phyloP scores from a whole-genome alignment of 2,797 vertebrate genomes.

The Pagetopsis macropterus region DNA sequence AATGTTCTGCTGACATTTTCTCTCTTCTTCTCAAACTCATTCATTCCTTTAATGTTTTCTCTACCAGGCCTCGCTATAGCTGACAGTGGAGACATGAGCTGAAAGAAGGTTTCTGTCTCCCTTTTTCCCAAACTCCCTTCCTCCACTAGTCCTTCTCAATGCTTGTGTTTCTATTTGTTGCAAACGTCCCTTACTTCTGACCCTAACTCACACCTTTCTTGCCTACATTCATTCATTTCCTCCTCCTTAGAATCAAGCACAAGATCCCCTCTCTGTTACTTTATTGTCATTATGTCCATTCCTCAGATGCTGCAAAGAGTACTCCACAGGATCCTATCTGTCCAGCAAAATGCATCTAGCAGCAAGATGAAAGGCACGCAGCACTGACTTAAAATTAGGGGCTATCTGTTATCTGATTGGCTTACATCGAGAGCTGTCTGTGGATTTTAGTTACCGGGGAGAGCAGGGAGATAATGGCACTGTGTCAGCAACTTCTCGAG shows the following conservation, averaged over 20 bases:
- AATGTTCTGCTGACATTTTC: conserved; percentile 47
- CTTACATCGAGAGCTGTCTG: conserved; percentile 67
- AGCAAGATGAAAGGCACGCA: conserved; percentile 64
- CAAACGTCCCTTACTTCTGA: conserved; percentile 1
- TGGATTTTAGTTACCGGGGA: conserved; percentile 78
- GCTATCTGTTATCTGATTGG: conserved; percentile 80
- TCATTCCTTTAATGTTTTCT: conserved; percentile 40
- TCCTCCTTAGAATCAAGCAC: conserved; percentile 21
- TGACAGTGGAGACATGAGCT: conserved; percentile 41
- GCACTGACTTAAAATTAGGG: conserved; percentile 66
- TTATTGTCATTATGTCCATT: conserved; percentile 24
- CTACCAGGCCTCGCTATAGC: conserved; percentile 18
- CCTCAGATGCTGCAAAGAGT: conserved; percentile 38
- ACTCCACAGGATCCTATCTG: conserved; percentile 51
- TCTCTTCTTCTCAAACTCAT: conserved; percentile 14
- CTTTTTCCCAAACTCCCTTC: conserved; percentile 19
- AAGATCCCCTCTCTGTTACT: conserved; percentile 8
- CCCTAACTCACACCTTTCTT: not conserved
- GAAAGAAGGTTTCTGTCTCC: conserved; percentile 40
- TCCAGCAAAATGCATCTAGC: conserved; percentile 62
- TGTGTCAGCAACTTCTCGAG: conserved; percentile 70
- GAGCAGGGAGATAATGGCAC: conserved; percentile 71
- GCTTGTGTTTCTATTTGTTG: conserved; percentile 20
- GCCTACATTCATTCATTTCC: conserved; percentile 4
- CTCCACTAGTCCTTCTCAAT: conserved; percentile 16